These are phyloP conservation scores for Numenius arquata DNA, from an alignment of 2,113 vertebrate genomes.

Conservation along the genomic window DNA sequence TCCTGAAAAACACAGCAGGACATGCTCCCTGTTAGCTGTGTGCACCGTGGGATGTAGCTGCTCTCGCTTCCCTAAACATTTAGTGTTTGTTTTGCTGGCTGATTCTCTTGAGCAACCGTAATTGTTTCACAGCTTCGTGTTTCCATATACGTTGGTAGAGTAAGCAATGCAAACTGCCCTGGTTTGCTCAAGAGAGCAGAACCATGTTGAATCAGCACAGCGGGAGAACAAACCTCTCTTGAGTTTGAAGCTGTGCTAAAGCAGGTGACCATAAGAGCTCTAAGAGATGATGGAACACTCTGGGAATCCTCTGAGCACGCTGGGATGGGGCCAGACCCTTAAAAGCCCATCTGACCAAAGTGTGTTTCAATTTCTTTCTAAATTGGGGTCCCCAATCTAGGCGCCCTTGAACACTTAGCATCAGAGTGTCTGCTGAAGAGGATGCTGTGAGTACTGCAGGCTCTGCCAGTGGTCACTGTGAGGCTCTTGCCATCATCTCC, in stretches of 20 bases:
- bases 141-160: neutral
- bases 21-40: neutral
- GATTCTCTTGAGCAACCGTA: neutral
- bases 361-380: neutral
- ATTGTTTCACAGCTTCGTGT: neutral
- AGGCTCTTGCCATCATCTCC: neutral
- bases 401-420: neutral
- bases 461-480: neutral
- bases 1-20: neutral
- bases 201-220: neutral
- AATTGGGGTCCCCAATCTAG: neutral
- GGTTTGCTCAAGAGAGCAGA: neutral
- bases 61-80: neutral
- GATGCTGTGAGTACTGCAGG: neutral
- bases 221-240: neutral
- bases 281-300: neutral
- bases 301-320: neutral
- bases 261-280: neutral
- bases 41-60: neutral
- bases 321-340: neutral
- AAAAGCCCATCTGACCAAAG: neutral
- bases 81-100: neutral
- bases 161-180: neutral
- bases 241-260: neutral
- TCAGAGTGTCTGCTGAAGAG: neutral